A percentile compares a stretch with the other conserved stretches of the same genome.
Conservation (phyloP, 2,888 invertebrate species). For the Lepas anatifera region DNA sequence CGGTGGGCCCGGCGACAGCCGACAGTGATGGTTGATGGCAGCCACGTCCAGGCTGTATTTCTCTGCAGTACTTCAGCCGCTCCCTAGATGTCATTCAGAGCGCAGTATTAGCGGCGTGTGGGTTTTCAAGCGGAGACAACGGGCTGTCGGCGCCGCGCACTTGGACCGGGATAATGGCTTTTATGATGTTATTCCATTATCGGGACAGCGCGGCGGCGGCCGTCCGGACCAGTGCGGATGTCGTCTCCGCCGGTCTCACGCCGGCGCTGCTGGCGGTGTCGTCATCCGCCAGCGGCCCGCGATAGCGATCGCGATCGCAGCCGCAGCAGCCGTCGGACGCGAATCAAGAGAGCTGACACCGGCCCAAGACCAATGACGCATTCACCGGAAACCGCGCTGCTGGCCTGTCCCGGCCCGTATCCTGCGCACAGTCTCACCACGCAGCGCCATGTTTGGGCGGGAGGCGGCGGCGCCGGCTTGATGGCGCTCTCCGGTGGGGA, state of each 20-base stretch:
- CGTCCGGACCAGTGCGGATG: background rate
- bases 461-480: too few species aligned
- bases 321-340: too few species aligned
- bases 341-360: too few species aligned
- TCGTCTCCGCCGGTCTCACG: background rate
- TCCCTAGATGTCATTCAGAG: background rate
- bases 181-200: slow-evolving; percentile 11
- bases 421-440: background rate
- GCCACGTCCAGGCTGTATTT: background rate
- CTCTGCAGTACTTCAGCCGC: background rate
- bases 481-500: too few species aligned
- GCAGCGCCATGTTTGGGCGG: too few species aligned
- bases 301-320: too few species aligned
- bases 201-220: background rate
- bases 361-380: too few species aligned
- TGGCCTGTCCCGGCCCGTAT: background rate
- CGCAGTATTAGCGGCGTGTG: background rate
- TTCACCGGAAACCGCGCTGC: background rate
- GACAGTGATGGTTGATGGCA: background rate
- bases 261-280: background rate
- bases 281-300: too few species aligned
- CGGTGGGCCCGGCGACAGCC: too few species aligned
- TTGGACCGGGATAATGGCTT: background rate
- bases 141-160: background rate
- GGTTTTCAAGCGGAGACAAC: background rate